Percentiles rank a stretch among this genome's conserved stretches.
Conservation (phyloP, 2,113 vertebrate species). For the Salvelinus sp. region DNA sequence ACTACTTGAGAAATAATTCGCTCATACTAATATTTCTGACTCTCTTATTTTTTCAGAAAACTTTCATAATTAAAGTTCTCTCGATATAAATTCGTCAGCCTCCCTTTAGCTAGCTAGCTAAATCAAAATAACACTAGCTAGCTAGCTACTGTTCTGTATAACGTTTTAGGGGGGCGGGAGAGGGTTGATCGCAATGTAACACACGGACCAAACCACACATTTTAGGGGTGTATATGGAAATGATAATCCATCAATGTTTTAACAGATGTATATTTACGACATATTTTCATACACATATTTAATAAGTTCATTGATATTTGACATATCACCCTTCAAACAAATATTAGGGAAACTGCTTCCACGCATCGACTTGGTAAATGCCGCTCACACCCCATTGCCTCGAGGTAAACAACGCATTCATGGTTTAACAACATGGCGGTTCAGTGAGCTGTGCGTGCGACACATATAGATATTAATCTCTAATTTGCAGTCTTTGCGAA, state of each 20-base stretch:
- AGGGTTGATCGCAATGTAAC: slow-evolving; percentile 12
- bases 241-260: background rate
- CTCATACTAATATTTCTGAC: too few species aligned
- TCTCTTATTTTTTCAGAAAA: background rate
- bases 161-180: too few species aligned
- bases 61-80: background rate
- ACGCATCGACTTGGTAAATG: background rate
- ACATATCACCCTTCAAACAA: background rate
- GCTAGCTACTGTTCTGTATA: slow-evolving; percentile 10
- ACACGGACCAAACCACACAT: slow-evolving; percentile 45
- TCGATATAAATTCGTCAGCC: background rate
- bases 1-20: too few species aligned
- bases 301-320: background rate
- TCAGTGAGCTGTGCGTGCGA: background rate
- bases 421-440: background rate
- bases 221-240: background rate
- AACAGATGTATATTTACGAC: background rate
- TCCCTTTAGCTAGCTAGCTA: background rate
- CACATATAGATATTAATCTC: background rate
- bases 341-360: background rate
- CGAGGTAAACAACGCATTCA: slow-evolving; percentile 42
- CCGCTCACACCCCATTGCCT: background rate
- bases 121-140: background rate
- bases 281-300: background rate
- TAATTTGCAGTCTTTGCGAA: background rate